Percentiles rank a stretch among this genome's conserved stretches.
Evolutionary conservation across 2,888 invertebrate species (phyloP).

Genomic region (Plagodis dolabraria): DNA sequence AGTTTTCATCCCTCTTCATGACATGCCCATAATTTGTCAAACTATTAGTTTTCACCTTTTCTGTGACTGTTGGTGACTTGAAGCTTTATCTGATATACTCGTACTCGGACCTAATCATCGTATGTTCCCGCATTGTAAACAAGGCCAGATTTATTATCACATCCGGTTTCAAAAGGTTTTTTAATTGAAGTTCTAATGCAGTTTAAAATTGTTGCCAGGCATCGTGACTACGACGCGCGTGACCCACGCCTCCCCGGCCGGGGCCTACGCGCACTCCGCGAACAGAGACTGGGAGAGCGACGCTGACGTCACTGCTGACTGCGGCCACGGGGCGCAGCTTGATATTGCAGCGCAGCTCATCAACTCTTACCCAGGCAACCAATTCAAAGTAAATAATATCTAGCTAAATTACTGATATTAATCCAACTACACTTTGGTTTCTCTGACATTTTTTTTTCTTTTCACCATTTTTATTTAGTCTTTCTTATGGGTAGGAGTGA

Average conservation of each 20-base stretch:
- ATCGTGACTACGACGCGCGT: constrained; percentile 91
- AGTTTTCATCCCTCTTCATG: no score
- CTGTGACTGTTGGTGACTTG: no score
- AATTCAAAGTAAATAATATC: constrained; percentile 83
- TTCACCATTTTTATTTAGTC: background rate
- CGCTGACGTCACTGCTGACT: constrained; percentile 68
- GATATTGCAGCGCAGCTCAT: constrained; percentile 90
- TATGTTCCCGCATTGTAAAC: no score
- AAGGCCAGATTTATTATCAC: no score
- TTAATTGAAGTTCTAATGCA: no score
- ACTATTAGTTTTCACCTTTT: no score
- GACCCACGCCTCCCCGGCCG: constrained; percentile 91
- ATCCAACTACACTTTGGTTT: background rate
- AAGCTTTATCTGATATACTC: no score
- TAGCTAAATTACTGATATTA: background rate
- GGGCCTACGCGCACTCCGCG: constrained; percentile 87
- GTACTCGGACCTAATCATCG: no score
- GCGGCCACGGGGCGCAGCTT: constrained; percentile 61
- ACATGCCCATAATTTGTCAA: no score
- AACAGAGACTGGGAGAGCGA: constrained; percentile 91
- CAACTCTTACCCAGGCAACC: constrained; percentile 85
- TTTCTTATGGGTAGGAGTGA: background rate
- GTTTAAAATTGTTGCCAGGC: constrained; percentile 57
- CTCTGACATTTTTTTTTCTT: background rate
- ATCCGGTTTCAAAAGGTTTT: no score